Percentiles rank a stretch among this genome's conserved stretches.
Evolutionary conservation across 1,140 invertebrate genomes (phyloP).

Genomic region (Orius laevigatus): DNA sequence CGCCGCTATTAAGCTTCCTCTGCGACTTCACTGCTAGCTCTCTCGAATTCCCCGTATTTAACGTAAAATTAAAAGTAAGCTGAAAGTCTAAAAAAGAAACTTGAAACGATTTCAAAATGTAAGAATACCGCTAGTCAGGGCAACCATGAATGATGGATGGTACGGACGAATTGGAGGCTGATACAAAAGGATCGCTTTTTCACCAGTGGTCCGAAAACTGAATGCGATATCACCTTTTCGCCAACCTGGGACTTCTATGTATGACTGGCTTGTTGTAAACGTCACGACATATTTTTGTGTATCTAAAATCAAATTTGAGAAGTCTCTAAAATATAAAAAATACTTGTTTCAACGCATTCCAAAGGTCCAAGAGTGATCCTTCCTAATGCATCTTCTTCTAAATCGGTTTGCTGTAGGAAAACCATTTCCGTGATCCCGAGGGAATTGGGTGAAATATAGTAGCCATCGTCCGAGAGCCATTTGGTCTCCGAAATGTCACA

Average conservation of each 20-base stretch:
- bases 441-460: constrained; percentile 56
- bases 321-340: constrained; percentile 11
- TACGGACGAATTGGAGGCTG: constrained; percentile 76
- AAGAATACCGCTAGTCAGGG: constrained; percentile 53
- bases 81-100: constrained; percentile 46
- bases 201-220: constrained; percentile 79
- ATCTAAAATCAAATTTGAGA: constrained; percentile 36
- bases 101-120: constrained; percentile 5
- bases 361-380: constrained; percentile 75
- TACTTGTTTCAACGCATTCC: constrained; percentile 87
- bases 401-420: constrained; percentile 69
- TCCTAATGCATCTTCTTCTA: constrained; percentile 63
- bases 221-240: constrained; percentile 79
- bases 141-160: constrained; percentile 79
- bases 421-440: constrained; percentile 80
- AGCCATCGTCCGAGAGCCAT: constrained; percentile 76
- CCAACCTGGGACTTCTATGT: constrained; percentile 83
- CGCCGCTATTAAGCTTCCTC: constrained; percentile 67
- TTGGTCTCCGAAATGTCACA: constrained; percentile 62
- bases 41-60: constrained; percentile 63
- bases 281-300: constrained; percentile 85
- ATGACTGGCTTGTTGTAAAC: constrained; percentile 80
- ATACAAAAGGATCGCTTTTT: constrained; percentile 73
- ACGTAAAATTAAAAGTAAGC: constrained; percentile 75
- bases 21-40: constrained; percentile 65